Base-by-base conservation (phyloP, 2,113 vertebrate species). In the Pterocles orientalis region DNA sequence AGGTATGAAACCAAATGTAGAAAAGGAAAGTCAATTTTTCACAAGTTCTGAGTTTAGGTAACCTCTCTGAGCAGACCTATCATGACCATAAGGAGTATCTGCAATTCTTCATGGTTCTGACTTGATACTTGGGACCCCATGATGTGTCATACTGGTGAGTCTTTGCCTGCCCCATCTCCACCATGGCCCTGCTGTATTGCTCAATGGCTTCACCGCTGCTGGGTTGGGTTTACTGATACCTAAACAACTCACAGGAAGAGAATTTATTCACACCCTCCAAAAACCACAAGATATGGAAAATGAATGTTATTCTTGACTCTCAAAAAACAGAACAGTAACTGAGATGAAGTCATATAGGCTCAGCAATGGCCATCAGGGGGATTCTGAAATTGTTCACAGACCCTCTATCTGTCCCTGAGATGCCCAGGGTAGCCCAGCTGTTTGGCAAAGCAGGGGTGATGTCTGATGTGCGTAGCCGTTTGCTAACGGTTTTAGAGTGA, bases 261-360 rank as follows among this genome's bases (percentile, higher is more conserved):
- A 98, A 98, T 98, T 97, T 36, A 91, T 95, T 97, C 95, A 94
- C 96, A 95, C 95, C 91, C 97, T 96, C 95, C 94, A 95, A 94
- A 98, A 98, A 96, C 97, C 97, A 97, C 98, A 97, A 94, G 87
- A 96, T 97, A 93, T 43, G 97, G 98, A 97, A 97, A 97, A 87
- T 65, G 36, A 81, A 31, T 97, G 95, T 97, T 98, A 94, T 94
- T 95, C 97, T 96, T 97, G 95, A 92, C 95, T 98, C 93, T 87
- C 94, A 88, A n/a, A 96, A 94, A 82, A 51, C 97, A 97, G 70
- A 90, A 93, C 96, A 88, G 91, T 83, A 89, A 95, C 83, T 56
- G 88, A 78, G 95, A 96, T 98, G 98, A 98, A 96, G 91, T 98
- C 97, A 98, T 97, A 54, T 88, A 83, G 96, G 90, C 94, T 92